Evolutionary conservation across 2,888 invertebrate genomes (phyloP).

Genomic region (Ferdinandea cuprea): DNA sequence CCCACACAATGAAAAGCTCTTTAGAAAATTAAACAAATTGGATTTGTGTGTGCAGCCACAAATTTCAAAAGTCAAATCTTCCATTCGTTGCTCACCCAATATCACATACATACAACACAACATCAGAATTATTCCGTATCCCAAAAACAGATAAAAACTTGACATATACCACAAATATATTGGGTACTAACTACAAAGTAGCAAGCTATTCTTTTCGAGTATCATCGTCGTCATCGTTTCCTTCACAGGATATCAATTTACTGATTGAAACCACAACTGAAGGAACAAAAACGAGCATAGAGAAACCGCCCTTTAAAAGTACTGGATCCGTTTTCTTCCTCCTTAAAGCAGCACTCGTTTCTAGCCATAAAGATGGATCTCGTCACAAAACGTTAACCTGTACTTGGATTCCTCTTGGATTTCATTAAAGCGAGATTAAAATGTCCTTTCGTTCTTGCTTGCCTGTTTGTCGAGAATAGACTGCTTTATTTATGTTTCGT

Average conservation of each 20-base stretch:
- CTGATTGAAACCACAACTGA: slow-evolving; percentile 80
- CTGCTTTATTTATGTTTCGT: slow-evolving; percentile 42
- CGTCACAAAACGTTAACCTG: slow-evolving; percentile 67
- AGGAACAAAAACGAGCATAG: neutral
- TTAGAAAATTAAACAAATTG: slow-evolving; percentile 71
- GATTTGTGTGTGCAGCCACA: slow-evolving; percentile 60
- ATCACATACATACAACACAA: slow-evolving; percentile 16
- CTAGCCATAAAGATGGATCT: slow-evolving; percentile 44
- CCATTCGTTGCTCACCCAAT: slow-evolving; percentile 34
- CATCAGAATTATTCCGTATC: slow-evolving; percentile 18
- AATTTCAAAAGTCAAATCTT: slow-evolving; percentile 65
- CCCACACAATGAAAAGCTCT: slow-evolving; percentile 56
- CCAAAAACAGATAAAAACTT: slow-evolving; percentile 13
- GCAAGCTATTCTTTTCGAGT: slow-evolving; percentile 61
- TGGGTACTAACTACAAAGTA: slow-evolving; percentile 59
- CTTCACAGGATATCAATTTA: slow-evolving; percentile 81
- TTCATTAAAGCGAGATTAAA: slow-evolving; percentile 64
- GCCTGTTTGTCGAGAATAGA: slow-evolving; percentile 26
- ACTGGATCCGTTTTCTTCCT: slow-evolving; percentile 6
- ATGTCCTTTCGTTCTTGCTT: slow-evolving; percentile 45
- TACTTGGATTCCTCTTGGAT: slow-evolving; percentile 38
- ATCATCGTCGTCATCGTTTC: slow-evolving; percentile 55
- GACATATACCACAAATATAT: slow-evolving; percentile 9
- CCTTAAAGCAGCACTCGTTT: slow-evolving; percentile 5
- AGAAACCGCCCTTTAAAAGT: slow-evolving; percentile 9